Evolutionary conservation across 2,797 vertebrate genomes (phyloP), one percentile per base, ranked within the genome.

Genomic region (Petrocephalus sullivani): DNA sequence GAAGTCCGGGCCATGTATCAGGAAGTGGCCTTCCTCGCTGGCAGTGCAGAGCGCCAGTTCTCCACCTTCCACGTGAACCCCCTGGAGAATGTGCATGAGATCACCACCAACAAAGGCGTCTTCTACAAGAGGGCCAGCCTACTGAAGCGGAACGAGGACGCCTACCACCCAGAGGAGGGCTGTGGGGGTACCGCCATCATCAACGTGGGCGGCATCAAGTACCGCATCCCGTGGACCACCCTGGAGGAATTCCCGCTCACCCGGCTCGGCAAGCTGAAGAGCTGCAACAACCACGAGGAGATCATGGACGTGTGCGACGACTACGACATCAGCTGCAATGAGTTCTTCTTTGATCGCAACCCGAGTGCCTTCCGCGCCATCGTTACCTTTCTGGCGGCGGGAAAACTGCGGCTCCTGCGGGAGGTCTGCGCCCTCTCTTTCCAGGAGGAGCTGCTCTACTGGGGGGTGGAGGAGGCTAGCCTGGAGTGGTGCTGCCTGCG

Each of bases 331-430:
- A 95, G 94, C 93, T 95, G 96, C 93, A 98, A 99, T 8, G 98
- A 99, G 93, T 99, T 97, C 92, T 99, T 99, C 95, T 99, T 99
- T 58, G 98, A 99, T 94, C 96, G 98, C 61, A 99, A 96, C 90
- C 98, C 98, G 16, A 95, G 96, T 89, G 98, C 98, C 90, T 99
- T 99, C 94, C 97, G 98, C 88, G 97, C 96, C 0, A 98, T 99
- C 8, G 97, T 98, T 93, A 97, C 96, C n/a, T 98, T 98, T 92
- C 92, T 98, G 94, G 96, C 96, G 0, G 98, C 98, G 0, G 98
- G 97, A 56, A 99, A 98, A 92, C 96, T 99, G 90, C 95, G 98
- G 67, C 96, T 98, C 53, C 95, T 98, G 90, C 95, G 97, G 88
- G 98, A 98, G 94, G 97, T 98, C 95, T 99, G 98, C 0, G 97